Evolutionary conservation across 2,797 vertebrate genomes (phyloP), one percentile per base, ranked within the genome.

Genomic region (Smutsia gigantea): DNA sequence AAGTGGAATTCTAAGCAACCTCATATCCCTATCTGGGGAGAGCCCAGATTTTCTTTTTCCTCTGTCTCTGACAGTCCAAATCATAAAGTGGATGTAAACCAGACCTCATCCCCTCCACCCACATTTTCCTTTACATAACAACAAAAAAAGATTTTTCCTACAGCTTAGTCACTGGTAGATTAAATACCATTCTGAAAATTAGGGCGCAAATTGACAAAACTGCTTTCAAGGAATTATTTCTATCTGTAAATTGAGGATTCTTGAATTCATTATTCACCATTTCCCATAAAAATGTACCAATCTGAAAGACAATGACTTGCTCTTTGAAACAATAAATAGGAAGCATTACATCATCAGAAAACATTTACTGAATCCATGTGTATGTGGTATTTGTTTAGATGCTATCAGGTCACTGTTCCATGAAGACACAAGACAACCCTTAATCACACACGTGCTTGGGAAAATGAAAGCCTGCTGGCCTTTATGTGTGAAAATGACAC

Each of bases 151-250:
- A 92, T 57, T 98, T 99, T 98, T 97, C 98, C 98, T 97, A 97
- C 75, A 31, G 96, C 97, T 98, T 98, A 98, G 98, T 98, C 98
- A 98, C 85, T 96, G 75, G 84, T 75, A 81, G 93, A 83, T 91
- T 95, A 96, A 92, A 91, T 87, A 94, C 95, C 96, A 93, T 97
- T 98, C 98, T 98, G 97, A 95, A 97, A 97, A 88, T 97, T 90
- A 93, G 71, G 86, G 84, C 92, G 94, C 84, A 89, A 96, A 12
- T 79, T 75, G 42, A 84, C 66, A 61, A 57, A 92, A 29, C 72
- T 98, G 98, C 98, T 99, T 98, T 99, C 98, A 98, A 99, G 98
- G 98, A 98, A 98, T 98, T 97, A 96, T 97, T 46, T 83, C 63
- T 37, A 79, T 82, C 75, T 93, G 29, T 49, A 57, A 1, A 0